Conservation (phyloP, 1,140 invertebrate species). For the Listronotus bonariensis region DNA sequence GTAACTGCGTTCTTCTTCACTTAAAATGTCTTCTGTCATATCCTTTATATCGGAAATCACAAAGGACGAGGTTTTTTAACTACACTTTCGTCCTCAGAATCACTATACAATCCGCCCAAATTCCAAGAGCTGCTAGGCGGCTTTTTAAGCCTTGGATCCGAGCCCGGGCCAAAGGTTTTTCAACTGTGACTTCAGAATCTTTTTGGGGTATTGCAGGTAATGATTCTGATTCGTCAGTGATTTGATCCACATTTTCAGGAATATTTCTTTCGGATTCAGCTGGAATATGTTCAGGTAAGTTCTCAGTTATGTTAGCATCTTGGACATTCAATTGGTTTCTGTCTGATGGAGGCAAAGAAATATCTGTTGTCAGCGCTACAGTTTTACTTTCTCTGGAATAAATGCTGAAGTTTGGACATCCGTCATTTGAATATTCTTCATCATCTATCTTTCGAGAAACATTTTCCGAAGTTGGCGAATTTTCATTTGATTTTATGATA, state of each 20-base stretch:
- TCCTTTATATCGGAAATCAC: constrained; percentile 54
- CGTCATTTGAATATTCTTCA: constrained; percentile 67
- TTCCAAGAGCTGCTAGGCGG: constrained; percentile 1
- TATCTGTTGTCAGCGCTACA: constrained; percentile 65
- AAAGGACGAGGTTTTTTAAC: constrained; percentile 43
- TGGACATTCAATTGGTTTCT: constrained; percentile 10
- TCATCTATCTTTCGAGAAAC: constrained; percentile 48
- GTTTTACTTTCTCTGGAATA: constrained; percentile 80
- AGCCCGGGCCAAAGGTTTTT: constrained; percentile 21
- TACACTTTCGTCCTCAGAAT: constrained; percentile 51
- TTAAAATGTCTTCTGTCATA: constrained; percentile 63
- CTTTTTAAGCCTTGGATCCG: constrained; percentile 21
- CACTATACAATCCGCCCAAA: constrained; percentile 46
- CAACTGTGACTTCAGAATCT: constrained; percentile 11
- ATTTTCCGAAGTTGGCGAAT: constrained; percentile 34
- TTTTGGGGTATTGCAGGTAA: constrained; percentile 9
- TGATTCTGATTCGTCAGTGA: constrained; percentile 16
- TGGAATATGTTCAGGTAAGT: neutral
- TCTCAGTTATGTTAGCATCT: neutral
- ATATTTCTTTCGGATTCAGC: neutral
- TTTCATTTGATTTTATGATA: too few relatives aligned
- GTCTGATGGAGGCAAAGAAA: constrained; percentile 49
- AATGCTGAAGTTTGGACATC: constrained; percentile 82
- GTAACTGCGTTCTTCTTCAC: constrained; percentile 67
- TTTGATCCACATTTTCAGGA: constrained; percentile 1